These are phyloP conservation scores for Nephrotoma guestfalica DNA, from an alignment of 2,888 invertebrate genomes.

Conservation along the genomic window DNA sequence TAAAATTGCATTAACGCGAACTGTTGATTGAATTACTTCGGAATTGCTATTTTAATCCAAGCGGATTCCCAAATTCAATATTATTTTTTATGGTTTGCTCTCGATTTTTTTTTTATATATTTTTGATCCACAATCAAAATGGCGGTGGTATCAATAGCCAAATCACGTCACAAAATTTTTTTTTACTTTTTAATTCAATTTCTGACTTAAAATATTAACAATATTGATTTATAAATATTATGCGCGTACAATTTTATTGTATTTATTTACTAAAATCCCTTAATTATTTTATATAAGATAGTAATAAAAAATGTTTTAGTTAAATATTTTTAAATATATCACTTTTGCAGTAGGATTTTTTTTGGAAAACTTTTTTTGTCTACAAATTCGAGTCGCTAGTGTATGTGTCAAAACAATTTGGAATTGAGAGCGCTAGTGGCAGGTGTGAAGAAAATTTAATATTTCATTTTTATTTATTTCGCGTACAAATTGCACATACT, in stretches of 20 bases:
- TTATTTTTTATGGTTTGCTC: slow-evolving; percentile 12
- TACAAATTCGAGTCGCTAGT: background rate
- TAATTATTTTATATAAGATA: background rate
- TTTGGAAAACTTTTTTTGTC: background rate
- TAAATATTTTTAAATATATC: background rate
- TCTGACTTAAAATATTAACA: background rate
- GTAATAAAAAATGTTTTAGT: background rate
- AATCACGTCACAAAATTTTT: slow-evolving; percentile 2
- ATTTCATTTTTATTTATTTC: background rate
- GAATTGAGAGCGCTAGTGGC: background rate
- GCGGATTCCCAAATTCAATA: slow-evolving; percentile 12
- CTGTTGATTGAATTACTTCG: background rate
- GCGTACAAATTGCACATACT: background rate
- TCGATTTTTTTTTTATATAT: slow-evolving; percentile 15
- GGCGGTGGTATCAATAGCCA: slow-evolving; percentile 13
- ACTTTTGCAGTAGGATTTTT: background rate
- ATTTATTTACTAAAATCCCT: background rate
- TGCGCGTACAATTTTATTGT: background rate
- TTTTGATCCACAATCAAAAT: slow-evolving; percentile 24
- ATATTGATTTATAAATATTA: background rate
- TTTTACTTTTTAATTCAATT: background rate
- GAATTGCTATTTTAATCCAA: slow-evolving; percentile 21
- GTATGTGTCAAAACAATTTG: background rate
- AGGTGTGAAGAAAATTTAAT: background rate
- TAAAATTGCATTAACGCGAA: background rate